These are phyloP conservation scores for Paedocypris micromegethes DNA, from an alignment of 2,797 vertebrate genomes.

Conservation along the genomic window DNA sequence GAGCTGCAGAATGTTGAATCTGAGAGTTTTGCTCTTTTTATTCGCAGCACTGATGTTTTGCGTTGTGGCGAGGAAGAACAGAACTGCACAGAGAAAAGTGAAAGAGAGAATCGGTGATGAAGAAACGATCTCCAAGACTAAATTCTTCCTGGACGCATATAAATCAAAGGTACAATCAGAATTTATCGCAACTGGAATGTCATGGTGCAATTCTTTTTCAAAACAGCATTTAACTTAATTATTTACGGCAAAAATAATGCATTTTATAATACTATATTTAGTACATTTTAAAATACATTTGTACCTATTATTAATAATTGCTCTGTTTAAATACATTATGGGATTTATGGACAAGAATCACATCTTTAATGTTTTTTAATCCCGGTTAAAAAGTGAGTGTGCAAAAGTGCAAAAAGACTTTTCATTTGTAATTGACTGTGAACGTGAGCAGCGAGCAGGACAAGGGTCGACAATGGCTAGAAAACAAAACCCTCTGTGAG, in stretches of 20 bases:
- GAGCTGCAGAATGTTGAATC: constrained; percentile 46
- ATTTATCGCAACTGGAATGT: not conserved
- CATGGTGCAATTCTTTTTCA: constrained; percentile 14
- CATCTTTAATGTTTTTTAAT: constrained; percentile 3
- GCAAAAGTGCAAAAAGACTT: too few species aligned
- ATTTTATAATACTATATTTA: too few species aligned
- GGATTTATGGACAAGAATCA: constrained; percentile 2
- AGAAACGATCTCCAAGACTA: constrained; percentile 49
- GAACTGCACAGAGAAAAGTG: constrained; percentile 37
- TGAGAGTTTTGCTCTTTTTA: constrained; percentile 50
- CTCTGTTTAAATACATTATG: constrained; percentile 5
- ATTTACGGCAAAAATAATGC: too few species aligned
- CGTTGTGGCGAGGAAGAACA: constrained; percentile 60
- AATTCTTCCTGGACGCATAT: constrained; percentile 57
- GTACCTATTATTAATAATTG: too few species aligned
- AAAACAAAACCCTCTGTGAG: too few species aligned
- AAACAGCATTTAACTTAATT: not conserved
- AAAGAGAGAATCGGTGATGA: constrained; percentile 52
- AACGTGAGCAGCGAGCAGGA: too few species aligned
- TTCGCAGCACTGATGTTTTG: constrained; percentile 67
- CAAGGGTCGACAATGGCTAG: too few species aligned
- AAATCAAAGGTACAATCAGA: constrained; percentile 55
- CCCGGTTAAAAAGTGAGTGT: too few species aligned
- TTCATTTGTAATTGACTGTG: too few species aligned
- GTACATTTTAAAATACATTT: too few species aligned